A percentile compares a stretch with the other conserved stretches of the same genome.
Evolutionary conservation across 2,888 invertebrate genomes (phyloP).

Genomic region (Tanypteryx hageni): DNA sequence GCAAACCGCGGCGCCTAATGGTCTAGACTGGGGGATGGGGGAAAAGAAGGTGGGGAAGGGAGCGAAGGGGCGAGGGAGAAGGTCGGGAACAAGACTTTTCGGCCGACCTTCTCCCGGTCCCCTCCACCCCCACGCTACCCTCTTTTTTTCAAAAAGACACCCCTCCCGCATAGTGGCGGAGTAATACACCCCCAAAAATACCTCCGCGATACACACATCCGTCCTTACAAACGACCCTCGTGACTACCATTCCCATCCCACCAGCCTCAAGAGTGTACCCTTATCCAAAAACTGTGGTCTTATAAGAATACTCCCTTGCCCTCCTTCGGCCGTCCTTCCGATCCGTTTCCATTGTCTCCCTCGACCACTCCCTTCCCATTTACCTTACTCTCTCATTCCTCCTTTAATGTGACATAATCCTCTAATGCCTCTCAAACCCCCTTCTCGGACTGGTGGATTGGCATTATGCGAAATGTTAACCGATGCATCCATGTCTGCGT

Average conservation of each 20-base stretch:
- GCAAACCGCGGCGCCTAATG: slow-evolving; percentile 53
- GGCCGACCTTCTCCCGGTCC: neutral
- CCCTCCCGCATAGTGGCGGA: slow-evolving; percentile 2
- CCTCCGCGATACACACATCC: neutral
- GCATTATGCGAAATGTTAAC: too few relatives aligned
- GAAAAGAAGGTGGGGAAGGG: neutral
- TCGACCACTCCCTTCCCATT: neutral
- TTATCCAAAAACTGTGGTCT: neutral
- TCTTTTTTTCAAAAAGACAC: neutral
- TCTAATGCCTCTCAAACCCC: neutral
- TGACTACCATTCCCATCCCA: neutral
- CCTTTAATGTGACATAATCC: neutral
- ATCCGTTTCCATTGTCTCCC: neutral
- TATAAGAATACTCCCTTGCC: neutral
- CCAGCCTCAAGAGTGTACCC: neutral
- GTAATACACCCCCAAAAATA: neutral
- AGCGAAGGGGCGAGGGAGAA: neutral
- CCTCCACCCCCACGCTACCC: neutral
- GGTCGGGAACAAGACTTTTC: neutral
- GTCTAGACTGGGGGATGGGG: slow-evolving; percentile 41
- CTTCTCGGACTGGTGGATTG: neutral
- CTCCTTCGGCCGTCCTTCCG: neutral
- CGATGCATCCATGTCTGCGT: too few relatives aligned
- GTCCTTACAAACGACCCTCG: neutral
- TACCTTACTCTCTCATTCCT: neutral